Percentiles rank a stretch among this genome's conserved stretches.
These are phyloP conservation scores for Sarcophilus harrisii DNA, from an alignment of 2,797 vertebrate genomes.

Conservation along the genomic window DNA sequence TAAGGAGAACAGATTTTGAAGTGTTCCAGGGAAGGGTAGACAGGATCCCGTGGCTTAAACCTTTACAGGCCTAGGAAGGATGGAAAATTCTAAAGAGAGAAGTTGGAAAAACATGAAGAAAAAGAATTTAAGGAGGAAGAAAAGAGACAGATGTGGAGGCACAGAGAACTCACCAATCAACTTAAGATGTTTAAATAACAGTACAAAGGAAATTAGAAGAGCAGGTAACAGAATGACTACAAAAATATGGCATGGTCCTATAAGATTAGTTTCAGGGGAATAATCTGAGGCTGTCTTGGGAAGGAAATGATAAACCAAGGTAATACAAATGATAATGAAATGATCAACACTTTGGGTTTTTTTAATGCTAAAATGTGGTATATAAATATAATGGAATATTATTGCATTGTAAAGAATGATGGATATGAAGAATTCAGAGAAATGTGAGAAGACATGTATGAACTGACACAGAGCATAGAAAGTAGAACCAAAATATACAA, in stretches of 20 bases:
- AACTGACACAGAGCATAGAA: not conserved
- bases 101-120: not conserved
- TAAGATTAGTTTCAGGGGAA: not conserved
- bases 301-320: not conserved
- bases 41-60: not conserved
- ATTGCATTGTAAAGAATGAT: not conserved
- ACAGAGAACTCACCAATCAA: not conserved
- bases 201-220: not conserved
- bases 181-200: not conserved
- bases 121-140: not conserved
- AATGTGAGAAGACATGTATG: not conserved
- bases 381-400: not conserved
- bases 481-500: not conserved
- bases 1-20: not conserved
- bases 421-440: not conserved
- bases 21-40: not conserved
- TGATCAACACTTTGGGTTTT: not conserved
- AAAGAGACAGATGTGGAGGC: not conserved
- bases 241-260: not conserved
- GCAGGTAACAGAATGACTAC: not conserved
- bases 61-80: not conserved
- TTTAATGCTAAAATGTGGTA: not conserved
- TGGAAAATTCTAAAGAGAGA: not conserved
- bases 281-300: not conserved
- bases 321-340: too few relatives aligned